Base-by-base conservation (phyloP, 1,140 invertebrate species). In the Dreissena polymorpha region DNA sequence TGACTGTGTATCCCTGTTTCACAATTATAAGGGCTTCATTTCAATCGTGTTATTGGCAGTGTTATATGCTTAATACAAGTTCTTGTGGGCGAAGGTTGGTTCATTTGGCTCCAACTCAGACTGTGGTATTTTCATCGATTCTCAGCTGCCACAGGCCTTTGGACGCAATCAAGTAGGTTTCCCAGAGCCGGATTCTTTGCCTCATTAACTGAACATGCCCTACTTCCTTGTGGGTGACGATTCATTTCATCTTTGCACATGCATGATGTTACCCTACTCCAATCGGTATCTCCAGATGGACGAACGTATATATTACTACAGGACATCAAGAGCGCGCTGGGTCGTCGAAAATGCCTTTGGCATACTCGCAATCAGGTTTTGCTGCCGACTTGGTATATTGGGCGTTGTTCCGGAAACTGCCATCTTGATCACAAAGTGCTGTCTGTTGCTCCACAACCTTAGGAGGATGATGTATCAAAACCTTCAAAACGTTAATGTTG, bases 261-360 rank as follows among this genome's bases (percentile, higher is more conserved):
- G 23, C 64, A 67, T 67, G 64, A 67, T 67, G 64, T 14, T 14
- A 21, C 21, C 64, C 25, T n/a, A 14, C 25, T 10, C 18, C 25
- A 27, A 21, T 10, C 64, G 25, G 64, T 21, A 67, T 23, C 18
- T 67, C 18, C 10, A 12, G 23, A 23, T 67, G 25, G 64, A 72
- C 27, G 63, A 72, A 72, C 25, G 68, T 14, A 72, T 72, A 10
- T 50, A 73, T 29, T 23, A 80, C 57, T 70, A 72, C 77, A 80
- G 77, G 77, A 23, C 21, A 18, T 53, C 77, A 23, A 70, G 77
- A n/a, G 77, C 65, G 14, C 68, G 77, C n/a, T 12, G 77, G 23
- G 65, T 80, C 21, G 67, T 72, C 18, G 68, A 80, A 16, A 67
- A 67, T 67, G 64, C 25, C 18, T 10, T 67, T 67, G 64, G 10